Conservation (phyloP, 2,113 vertebrate genomes). For the Petrocephalus microphthalmus region DNA sequence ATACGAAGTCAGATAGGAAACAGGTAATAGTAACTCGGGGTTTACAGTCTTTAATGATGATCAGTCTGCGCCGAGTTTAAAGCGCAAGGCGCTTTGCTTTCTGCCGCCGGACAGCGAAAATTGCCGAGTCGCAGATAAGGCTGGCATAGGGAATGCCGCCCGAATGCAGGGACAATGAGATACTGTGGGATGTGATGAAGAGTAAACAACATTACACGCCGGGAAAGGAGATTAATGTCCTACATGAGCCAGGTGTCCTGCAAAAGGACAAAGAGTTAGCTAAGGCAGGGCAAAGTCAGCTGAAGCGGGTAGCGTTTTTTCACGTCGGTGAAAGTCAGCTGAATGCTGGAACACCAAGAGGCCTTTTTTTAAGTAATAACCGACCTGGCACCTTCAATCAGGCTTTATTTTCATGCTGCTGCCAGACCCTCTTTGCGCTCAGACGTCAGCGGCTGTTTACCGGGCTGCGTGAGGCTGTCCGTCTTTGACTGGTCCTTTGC, state of each 20-base stretch:
- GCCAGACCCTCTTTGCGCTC: background rate
- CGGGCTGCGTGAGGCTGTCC: background rate
- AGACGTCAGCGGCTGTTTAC: background rate
- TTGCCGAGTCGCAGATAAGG: background rate
- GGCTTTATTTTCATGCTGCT: background rate
- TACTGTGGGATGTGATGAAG: background rate
- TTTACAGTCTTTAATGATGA: background rate
- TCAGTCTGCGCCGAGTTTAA: too few species aligned
- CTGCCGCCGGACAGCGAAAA: too few species aligned
- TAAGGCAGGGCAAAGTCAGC: background rate
- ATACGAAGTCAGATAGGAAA: background rate
- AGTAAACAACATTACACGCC: background rate
- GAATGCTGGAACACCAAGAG: background rate
- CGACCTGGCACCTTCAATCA: background rate
- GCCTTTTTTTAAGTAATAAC: background rate
- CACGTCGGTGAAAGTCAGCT: background rate
- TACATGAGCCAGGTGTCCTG: background rate
- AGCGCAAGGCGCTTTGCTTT: too few species aligned
- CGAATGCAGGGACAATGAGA: background rate
- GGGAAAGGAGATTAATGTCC: background rate
- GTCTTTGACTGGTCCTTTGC: background rate
- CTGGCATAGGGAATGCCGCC: background rate
- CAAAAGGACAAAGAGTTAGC: background rate
- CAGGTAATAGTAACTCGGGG: background rate
- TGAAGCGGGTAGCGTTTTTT: background rate